These are phyloP conservation scores for Atherix ibis DNA, from an alignment of 2,888 invertebrate genomes.

Conservation along the genomic window DNA sequence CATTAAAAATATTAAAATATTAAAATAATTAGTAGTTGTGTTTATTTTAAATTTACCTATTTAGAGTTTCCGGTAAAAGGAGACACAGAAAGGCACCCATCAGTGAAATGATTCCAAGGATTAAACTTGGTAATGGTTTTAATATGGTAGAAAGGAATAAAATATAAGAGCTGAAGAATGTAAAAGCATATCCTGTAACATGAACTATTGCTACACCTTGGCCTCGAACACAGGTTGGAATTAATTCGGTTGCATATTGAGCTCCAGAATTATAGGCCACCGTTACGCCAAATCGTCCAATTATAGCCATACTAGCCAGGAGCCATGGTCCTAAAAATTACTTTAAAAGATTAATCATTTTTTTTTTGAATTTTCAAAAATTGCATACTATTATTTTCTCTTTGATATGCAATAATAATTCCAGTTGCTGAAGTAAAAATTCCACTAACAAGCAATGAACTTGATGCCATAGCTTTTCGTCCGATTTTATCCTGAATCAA, in stretches of 20 bases:
- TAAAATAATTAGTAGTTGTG: neutral
- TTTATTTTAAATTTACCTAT: conserved; percentile 11
- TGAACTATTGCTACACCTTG: conserved; percentile 39
- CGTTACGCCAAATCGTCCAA: conserved; percentile 37
- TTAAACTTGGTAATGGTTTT: conserved; percentile 36
- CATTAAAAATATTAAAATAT: neutral
- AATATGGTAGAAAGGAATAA: conserved; percentile 31
- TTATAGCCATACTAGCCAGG: conserved; percentile 27
- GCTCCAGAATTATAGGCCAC: conserved; percentile 40
- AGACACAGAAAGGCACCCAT: conserved; percentile 38
- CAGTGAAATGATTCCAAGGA: conserved; percentile 36
- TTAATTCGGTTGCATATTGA: conserved; percentile 40
- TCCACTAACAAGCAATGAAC: conserved; percentile 31
- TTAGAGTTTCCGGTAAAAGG: conserved; percentile 43
- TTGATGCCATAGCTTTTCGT: conserved; percentile 33
- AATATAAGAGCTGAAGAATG: conserved; percentile 41
- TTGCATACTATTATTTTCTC: neutral
- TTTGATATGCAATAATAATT: conserved; percentile 19
- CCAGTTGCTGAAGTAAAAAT: conserved; percentile 30
- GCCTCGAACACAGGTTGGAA: conserved; percentile 39
- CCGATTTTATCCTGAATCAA: conserved; percentile 13
- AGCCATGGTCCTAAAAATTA: conserved; percentile 17
- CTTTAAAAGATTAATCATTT: neutral
- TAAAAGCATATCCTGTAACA: conserved; percentile 39
- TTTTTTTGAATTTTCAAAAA: neutral